Conservation (phyloP, 1,140 invertebrate species). For the Nasonia vitripennis region DNA sequence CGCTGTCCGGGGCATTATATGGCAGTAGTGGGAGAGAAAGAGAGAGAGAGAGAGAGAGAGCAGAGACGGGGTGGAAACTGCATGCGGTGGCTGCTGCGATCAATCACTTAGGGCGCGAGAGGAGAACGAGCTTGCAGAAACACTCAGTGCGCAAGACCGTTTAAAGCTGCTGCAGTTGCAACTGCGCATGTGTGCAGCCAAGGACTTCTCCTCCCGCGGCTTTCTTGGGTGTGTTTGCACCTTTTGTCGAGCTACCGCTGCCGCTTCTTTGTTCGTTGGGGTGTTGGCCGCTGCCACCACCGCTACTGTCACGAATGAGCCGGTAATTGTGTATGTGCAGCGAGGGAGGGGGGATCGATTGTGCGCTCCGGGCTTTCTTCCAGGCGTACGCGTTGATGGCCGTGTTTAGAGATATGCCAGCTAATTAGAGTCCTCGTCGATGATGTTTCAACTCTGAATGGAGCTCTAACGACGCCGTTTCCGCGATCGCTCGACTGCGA, state of each 20-base stretch:
- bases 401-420: not conserved
- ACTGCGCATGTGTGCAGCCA: slow-evolving; percentile 39
- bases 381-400: not conserved
- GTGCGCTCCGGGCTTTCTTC: not conserved
- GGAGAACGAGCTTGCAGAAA: slow-evolving; percentile 56
- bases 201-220: slow-evolving; percentile 1
- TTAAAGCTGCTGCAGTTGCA: slow-evolving; percentile 54
- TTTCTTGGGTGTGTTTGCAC: slow-evolving; percentile 3
- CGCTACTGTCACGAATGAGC: not conserved
- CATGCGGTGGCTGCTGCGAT: slow-evolving; percentile 62
- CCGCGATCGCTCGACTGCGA: not conserved
- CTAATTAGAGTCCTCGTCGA: not conserved
- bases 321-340: not conserved
- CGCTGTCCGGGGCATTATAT: slow-evolving; percentile 29
- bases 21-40: not conserved
- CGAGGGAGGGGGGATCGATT: not conserved
- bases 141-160: slow-evolving; percentile 65
- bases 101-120: slow-evolving; percentile 61
- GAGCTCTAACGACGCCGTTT: not conserved
- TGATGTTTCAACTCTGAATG: not conserved
- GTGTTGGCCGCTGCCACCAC: not conserved
- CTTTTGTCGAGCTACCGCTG: not conserved
- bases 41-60: not conserved
- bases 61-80: slow-evolving; percentile 54
- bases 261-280: slow-evolving; percentile 4